Conservation (phyloP, 2,113 vertebrate genomes). For the Cacatua alba region DNA sequence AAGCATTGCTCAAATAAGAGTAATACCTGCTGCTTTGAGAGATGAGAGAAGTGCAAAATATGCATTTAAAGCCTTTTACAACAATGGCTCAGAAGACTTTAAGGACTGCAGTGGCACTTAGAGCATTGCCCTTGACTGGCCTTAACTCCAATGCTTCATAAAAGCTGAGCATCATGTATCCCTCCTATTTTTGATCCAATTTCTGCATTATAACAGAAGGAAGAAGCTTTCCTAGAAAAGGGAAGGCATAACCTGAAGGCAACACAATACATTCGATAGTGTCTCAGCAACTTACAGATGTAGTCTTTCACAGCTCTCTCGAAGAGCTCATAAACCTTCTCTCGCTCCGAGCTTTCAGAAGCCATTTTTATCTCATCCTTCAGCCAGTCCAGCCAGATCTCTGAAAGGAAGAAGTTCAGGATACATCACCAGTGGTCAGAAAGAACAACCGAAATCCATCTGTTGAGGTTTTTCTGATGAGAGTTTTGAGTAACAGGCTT, state of each 20-base stretch:
- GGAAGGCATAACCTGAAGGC: background rate
- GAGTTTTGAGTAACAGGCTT: background rate
- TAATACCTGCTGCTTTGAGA: no score
- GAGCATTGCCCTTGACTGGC: background rate
- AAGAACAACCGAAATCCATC: background rate
- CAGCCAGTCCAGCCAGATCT: slow-evolving; percentile 97
- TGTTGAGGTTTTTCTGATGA: no score
- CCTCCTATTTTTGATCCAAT: background rate
- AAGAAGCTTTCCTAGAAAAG: background rate
- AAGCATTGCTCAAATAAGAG: background rate
- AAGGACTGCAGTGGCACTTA: background rate
- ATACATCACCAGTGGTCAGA: background rate
- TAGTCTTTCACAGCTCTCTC: slow-evolving; percentile 93
- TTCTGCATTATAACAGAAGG: background rate
- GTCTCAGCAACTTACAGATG: slow-evolving; percentile 83
- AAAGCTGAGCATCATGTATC: background rate
- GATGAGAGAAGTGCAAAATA: background rate
- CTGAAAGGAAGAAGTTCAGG: slow-evolving; percentile 63
- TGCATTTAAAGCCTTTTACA: background rate
- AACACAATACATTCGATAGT: rapidly evolving
- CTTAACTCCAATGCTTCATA: background rate
- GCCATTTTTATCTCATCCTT: slow-evolving; percentile 93
- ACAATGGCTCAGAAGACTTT: background rate
- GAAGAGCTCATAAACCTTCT: slow-evolving; percentile 91
- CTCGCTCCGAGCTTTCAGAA: slow-evolving; percentile 82